These are phyloP conservation scores for Diaprepes abbreviatus DNA, from an alignment of 2,888 invertebrate species.

Conservation along the genomic window DNA sequence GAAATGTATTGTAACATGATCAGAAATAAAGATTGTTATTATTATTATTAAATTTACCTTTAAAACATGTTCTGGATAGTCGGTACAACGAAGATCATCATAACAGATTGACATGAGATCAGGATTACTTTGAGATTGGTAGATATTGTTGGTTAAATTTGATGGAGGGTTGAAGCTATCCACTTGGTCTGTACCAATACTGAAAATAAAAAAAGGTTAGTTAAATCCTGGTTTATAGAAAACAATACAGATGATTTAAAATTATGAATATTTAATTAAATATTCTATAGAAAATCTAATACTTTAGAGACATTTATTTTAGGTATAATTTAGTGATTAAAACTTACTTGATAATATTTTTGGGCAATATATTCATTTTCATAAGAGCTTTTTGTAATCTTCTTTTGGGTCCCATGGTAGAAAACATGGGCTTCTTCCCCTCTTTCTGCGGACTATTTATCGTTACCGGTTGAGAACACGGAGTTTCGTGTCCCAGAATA, in stretches of 20 bases:
- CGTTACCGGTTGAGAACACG: constrained; percentile 71
- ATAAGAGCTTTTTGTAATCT: constrained; percentile 87
- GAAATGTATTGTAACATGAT: too few species aligned
- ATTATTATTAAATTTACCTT: constrained; percentile 76
- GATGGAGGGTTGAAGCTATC: constrained; percentile 72
- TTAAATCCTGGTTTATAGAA: background rate
- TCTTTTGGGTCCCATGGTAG: constrained; percentile 90
- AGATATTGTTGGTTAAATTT: constrained; percentile 76
- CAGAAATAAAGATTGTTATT: too few species aligned
- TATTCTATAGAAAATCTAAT: too few species aligned
- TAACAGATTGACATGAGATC: constrained; percentile 87
- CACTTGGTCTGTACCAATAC: constrained; percentile 71
- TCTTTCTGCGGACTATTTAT: constrained; percentile 79
- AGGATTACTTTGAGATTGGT: constrained; percentile 91
- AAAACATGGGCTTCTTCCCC: constrained; percentile 75
- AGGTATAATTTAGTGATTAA: background rate
- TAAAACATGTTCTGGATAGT: constrained; percentile 96
- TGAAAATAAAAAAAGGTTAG: constrained; percentile 49
- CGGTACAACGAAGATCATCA: constrained; percentile 83
- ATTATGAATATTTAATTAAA: too few species aligned
- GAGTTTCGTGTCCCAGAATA: constrained; percentile 61
- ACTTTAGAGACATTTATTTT: too few species aligned
- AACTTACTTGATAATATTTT: constrained; percentile 77
- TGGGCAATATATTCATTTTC: constrained; percentile 91
- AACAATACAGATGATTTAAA: too few species aligned